Percentiles rank a stretch among this genome's conserved stretches.
Evolutionary conservation across 2,113 vertebrate species (phyloP).

Genomic region (Malaclemys terrapin): DNA sequence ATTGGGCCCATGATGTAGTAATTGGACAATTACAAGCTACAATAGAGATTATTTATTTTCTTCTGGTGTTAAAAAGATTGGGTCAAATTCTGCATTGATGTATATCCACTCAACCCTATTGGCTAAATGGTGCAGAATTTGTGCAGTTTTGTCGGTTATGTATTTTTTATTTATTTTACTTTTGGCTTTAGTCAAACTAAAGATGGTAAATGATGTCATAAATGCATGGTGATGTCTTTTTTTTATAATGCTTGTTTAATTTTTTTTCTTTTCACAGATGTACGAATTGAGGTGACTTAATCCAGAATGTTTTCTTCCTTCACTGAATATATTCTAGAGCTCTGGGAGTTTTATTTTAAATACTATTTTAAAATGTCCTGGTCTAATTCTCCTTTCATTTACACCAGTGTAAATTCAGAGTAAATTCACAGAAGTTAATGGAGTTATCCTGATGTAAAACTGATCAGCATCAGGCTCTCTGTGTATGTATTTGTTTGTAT

Average conservation of each 20-base stretch:
- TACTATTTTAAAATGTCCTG: background rate
- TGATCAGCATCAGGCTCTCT: background rate
- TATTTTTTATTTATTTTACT: background rate
- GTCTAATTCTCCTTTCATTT: background rate
- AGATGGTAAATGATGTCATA: background rate
- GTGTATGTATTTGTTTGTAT: background rate
- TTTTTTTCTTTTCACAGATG: constrained; percentile 39
- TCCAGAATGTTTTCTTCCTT: background rate
- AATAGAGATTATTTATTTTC: background rate
- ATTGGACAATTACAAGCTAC: background rate
- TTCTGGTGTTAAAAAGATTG: background rate
- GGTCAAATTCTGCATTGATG: background rate
- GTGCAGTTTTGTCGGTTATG: background rate
- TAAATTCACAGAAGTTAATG: background rate
- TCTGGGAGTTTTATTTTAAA: background rate
- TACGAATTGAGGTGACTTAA: constrained; percentile 43
- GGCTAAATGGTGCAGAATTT: background rate
- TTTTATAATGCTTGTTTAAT: background rate
- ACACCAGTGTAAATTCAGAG: background rate
- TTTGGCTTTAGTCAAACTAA: background rate
- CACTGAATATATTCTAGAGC: background rate
- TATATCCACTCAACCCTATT: background rate
- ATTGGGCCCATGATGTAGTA: background rate
- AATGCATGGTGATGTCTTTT: background rate
- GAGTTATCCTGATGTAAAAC: background rate